Conservation (phyloP, 2,888 invertebrate species). For the Pteria penguin region DNA sequence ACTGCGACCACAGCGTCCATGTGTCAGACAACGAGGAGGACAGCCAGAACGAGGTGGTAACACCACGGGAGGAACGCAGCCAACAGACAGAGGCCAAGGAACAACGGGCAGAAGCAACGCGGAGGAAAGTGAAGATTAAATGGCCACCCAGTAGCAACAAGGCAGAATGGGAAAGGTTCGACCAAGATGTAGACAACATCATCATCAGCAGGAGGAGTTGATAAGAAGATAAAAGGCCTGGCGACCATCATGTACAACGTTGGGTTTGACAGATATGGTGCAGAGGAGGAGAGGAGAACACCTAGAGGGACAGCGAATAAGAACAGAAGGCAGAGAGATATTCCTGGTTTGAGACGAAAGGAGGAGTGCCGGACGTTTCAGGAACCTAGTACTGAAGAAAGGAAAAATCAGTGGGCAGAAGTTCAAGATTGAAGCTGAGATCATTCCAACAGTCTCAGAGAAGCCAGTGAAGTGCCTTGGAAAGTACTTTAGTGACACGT, state of each 20-base stretch:
- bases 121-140: constrained; percentile 18
- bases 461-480: too few species aligned
- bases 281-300: background rate
- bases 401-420: constrained; percentile 9
- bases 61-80: background rate
- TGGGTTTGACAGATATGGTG: constrained; percentile 22
- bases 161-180: constrained; percentile 13
- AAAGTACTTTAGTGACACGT: background rate
- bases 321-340: background rate
- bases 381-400: too few species aligned
- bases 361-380: too few species aligned
- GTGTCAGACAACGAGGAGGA: constrained; percentile 16
- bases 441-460: too few species aligned
- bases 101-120: background rate
- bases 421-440: background rate
- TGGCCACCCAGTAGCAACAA: constrained; percentile 21
- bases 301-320: background rate
- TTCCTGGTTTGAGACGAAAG: constrained; percentile 15
- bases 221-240: constrained; percentile 27
- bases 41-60: background rate
- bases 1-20: constrained; percentile 15
- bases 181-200: too few species aligned
- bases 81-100: background rate
- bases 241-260: too few species aligned
- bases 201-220: too few species aligned